Evolutionary conservation across 1,140 invertebrate genomes (phyloP).

Genomic region (Aporrectodea caliginosa): DNA sequence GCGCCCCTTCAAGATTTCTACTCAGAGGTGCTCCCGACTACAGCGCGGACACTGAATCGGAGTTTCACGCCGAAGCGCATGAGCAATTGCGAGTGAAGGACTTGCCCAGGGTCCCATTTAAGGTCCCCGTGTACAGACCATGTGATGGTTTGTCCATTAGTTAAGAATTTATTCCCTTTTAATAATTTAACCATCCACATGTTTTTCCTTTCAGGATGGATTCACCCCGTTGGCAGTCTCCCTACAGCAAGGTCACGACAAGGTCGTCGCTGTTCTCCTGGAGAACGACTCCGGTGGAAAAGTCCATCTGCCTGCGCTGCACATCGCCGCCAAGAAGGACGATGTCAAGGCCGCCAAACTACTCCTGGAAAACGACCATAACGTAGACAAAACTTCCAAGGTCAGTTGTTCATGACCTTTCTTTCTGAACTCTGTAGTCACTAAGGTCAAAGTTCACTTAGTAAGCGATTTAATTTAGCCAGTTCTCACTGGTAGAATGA

Average conservation of each 20-base stretch:
- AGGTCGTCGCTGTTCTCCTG: constrained; percentile 84
- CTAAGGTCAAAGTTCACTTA: not conserved
- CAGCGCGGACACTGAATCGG: not conserved
- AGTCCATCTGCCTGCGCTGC: constrained; percentile 95
- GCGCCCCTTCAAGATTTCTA: too few species aligned
- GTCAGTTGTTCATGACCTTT: too few species aligned
- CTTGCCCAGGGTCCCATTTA: too few species aligned
- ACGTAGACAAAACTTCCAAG: constrained; percentile 68
- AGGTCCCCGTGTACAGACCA: too few species aligned
- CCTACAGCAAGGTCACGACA: constrained; percentile 94
- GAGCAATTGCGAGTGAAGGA: too few species aligned
- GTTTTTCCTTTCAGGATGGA: constrained; percentile 74
- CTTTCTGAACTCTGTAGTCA: not conserved
- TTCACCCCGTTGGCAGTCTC: constrained; percentile 93
- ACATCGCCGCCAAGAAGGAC: constrained; percentile 97
- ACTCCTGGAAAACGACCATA: constrained; percentile 76
- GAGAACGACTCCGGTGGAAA: constrained; percentile 59
- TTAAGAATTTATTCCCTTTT: not conserved
- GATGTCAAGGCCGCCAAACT: constrained; percentile 92
- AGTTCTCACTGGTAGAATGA: not conserved
- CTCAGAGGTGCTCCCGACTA: not conserved
- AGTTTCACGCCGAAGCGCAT: too few species aligned
- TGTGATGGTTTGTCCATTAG: not conserved
- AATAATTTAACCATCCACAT: not conserved
- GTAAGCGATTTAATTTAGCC: not conserved